Conservation (phyloP, 92 coral and sea anemone genomes). For the Actinostola sp. region DNA sequence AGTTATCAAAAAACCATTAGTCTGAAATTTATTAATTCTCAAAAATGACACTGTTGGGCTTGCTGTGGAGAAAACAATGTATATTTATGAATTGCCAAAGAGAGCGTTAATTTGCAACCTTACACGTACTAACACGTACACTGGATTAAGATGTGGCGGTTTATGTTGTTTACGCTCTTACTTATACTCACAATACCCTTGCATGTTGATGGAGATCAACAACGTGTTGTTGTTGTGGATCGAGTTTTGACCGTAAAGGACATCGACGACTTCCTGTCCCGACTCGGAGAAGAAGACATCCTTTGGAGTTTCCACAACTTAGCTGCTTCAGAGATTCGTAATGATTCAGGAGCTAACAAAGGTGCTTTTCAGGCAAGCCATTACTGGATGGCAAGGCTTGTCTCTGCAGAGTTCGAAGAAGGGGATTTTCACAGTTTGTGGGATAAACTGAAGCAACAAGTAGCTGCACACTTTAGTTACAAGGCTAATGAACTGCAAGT, state of each 20-base stretch:
- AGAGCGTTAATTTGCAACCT: no score
- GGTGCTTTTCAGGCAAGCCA: slow-evolving; percentile 10
- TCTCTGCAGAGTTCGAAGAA: not conserved
- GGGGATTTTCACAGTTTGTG: slow-evolving; percentile 2
- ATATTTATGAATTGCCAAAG: no score
- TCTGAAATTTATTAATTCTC: no score
- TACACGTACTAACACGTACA: no score
- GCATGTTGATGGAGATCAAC: slow-evolving; percentile 12
- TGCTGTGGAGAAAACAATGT: no score
- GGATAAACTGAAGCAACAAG: slow-evolving; percentile 5
- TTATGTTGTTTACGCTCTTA: not conserved
- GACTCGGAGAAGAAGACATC: slow-evolving; percentile 52
- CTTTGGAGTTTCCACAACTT: slow-evolving; percentile 54
- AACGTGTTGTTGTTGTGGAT: slow-evolving; percentile 48
- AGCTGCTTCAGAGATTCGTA: not conserved
- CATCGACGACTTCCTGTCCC: slow-evolving; percentile 26
- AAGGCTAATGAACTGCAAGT: not conserved
- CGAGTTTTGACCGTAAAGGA: slow-evolving; percentile 30
- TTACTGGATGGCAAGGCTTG: slow-evolving; percentile 30
- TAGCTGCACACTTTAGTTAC: slow-evolving; percentile 11
- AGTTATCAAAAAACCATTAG: no score
- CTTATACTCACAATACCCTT: no score
- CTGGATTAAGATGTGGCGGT: not conserved
- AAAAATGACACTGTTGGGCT: no score
- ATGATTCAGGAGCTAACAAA: not conserved